Conservation (phyloP, 2,888 invertebrate genomes). For the Agrochola circellaris region DNA sequence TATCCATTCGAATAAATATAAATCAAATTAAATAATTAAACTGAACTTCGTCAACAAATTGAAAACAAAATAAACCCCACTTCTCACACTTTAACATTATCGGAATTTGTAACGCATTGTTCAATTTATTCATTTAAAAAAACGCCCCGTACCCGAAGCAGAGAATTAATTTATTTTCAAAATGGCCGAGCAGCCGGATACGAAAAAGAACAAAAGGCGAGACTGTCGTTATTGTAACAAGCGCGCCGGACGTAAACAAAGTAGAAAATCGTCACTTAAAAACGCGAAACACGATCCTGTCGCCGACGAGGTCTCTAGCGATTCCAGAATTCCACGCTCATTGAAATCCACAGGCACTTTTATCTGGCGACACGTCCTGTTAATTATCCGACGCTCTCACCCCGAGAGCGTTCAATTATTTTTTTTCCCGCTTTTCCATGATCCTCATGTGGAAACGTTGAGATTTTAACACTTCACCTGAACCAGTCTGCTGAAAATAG, state of each 20-base stretch:
- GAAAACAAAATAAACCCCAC: slow-evolving; percentile 18
- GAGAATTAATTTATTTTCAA: slow-evolving; percentile 78
- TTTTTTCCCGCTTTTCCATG: slow-evolving; percentile 86
- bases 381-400: slow-evolving; percentile 89
- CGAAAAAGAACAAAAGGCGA: slow-evolving; percentile 73
- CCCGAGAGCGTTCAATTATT: slow-evolving; percentile 89
- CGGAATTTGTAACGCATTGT: slow-evolving; percentile 48
- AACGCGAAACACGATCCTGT: slow-evolving; percentile 79
- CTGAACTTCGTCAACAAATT: not conserved
- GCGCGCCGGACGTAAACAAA: slow-evolving; percentile 80
- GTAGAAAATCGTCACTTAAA: slow-evolving; percentile 85
- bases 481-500: slow-evolving; percentile 86
- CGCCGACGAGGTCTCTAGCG: slow-evolving; percentile 77
- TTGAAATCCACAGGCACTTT: slow-evolving; percentile 88
- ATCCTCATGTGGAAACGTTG: slow-evolving; percentile 88
- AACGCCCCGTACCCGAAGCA: slow-evolving; percentile 53
- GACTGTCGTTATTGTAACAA: slow-evolving; percentile 78
- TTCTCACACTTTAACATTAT: slow-evolving; percentile 39
- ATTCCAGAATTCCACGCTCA: slow-evolving; percentile 82
- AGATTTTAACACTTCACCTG: slow-evolving; percentile 90
- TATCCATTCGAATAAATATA: not conserved
- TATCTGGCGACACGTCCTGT: slow-evolving; percentile 90
- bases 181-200: slow-evolving; percentile 69
- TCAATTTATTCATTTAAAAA: slow-evolving; percentile 68
- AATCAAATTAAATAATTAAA: slow-evolving; percentile 1